Conservation (phyloP, 2,888 invertebrate genomes). For the Caenorhabditis sulstoni region DNA sequence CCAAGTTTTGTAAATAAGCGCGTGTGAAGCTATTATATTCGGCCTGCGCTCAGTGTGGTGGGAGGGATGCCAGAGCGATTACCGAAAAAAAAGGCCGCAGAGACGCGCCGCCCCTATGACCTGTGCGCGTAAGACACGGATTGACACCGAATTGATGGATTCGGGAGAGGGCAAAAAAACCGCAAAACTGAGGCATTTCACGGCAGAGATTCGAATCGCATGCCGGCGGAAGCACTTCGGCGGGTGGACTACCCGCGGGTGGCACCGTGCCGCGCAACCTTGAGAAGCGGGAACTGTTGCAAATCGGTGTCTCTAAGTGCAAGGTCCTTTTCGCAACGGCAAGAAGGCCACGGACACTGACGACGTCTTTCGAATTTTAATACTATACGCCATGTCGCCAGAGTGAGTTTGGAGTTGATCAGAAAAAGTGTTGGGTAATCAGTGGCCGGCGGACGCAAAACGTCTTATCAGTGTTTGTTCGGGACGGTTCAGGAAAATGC, state of each 20-base stretch:
- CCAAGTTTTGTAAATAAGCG: conserved; percentile 50
- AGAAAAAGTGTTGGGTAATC: conserved; percentile 50
- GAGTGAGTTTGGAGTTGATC: conserved; percentile 19
- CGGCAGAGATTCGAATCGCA: conserved; percentile 29
- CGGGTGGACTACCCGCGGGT: conserved; percentile 26
- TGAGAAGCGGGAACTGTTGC: conserved; percentile 45
- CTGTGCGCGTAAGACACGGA: conserved; percentile 57
- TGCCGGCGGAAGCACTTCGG: conserved; percentile 34
- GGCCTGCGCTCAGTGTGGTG: conserved; percentile 14
- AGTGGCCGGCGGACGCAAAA: conserved; percentile 42
- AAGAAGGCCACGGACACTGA: not conserved
- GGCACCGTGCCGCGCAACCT: conserved; percentile 46
- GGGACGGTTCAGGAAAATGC: conserved; percentile 52
- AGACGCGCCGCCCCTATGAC: conserved; percentile 45
- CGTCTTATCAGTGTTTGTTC: conserved; percentile 41
- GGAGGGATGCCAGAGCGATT: conserved; percentile 53
- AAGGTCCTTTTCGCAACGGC: conserved; percentile 29
- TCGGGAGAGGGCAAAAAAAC: conserved; percentile 48
- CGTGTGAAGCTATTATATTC: conserved; percentile 47
- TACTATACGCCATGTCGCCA: conserved; percentile 9
- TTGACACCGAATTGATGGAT: conserved; percentile 58
- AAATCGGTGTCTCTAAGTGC: conserved; percentile 48
- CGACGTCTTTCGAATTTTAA: conserved; percentile 13
- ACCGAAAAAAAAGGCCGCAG: conserved; percentile 50
- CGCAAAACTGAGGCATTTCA: conserved; percentile 53